Evolutionary conservation across 2,113 vertebrate genomes (phyloP), one percentile per base, ranked within the genome.

Genomic region (Coptodon rendalli): DNA sequence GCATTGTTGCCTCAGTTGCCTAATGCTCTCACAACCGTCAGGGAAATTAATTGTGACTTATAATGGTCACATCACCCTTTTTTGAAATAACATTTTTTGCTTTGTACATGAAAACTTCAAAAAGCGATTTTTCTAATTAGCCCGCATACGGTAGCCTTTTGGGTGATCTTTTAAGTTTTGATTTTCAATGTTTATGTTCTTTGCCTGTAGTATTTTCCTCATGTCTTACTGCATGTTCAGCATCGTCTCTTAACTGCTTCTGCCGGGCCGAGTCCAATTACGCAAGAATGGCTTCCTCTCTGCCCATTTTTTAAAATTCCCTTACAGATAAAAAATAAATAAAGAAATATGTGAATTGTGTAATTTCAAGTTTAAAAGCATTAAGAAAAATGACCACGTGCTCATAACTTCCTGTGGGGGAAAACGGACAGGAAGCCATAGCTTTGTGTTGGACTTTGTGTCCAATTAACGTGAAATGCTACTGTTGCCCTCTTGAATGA

Each of bases 61-160:
- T 86, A 90, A 88, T 91, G 86, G 95, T 95, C 94, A 93, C 91
- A 48, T 85, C 82, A 82, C 89, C 84, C 80, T 91, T 95, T 68
- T 95, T 93, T 86, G 56, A 87, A 88, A 89, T 76, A 85, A 91
- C 45, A 53, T 79, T 89, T 81, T 93, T 93, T 89, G 86, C 87
- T 94, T 93, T 96, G 93, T 95, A 95, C 87, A 94, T 94, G 73
- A 86, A 86, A 87, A 90, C 90, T 88, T 93, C n/a, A 90, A 86
- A 68, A 93, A 57, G 78, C 81, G 56, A 79, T 91, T 95, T 96
- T 95, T 94, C 91, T 94, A 94, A 95, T 86, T 92, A 56, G 91
- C 84, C 87, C 79, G 38, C 71, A 86, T 83, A 81, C 53, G 82
- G 89, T 93, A 94, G 90, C 81, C 86, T 89, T 91, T 89, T 87